Evolutionary conservation across 1,140 invertebrate species (phyloP).

Genomic region (Homalodisca vitripennis): DNA sequence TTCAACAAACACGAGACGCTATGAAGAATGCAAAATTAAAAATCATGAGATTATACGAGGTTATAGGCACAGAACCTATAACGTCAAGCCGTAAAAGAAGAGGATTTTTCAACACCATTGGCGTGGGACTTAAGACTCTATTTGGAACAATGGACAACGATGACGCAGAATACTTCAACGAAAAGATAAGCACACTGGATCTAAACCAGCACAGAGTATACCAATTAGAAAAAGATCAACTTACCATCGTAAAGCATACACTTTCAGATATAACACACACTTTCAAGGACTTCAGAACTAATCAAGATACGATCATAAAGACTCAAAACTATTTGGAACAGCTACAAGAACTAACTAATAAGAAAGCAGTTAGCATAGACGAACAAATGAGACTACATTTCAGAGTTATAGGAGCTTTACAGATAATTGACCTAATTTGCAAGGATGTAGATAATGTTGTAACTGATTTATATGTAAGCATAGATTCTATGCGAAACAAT

Average conservation of each 20-base stretch:
- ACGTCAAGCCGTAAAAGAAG: background rate
- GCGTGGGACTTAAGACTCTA: background rate
- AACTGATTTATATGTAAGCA: too few relatives aligned
- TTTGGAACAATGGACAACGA: slow-evolving; percentile 21
- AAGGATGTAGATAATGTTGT: too few relatives aligned
- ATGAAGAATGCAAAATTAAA: background rate
- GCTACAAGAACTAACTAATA: slow-evolving; percentile 17
- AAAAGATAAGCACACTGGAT: background rate
- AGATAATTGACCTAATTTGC: too few relatives aligned
- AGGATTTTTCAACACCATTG: slow-evolving; percentile 5
- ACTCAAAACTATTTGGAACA: slow-evolving; percentile 16
- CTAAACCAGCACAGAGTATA: slow-evolving; percentile 13
- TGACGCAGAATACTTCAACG: slow-evolving; percentile 9
- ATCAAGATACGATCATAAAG: slow-evolving; percentile 10
- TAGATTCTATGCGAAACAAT: too few relatives aligned
- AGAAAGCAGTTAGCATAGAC: too few relatives aligned
- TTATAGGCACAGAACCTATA: background rate
- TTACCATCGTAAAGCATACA: slow-evolving; percentile 7
- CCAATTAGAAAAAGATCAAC: slow-evolving; percentile 20
- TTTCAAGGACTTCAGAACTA: slow-evolving; percentile 6
- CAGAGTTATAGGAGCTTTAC: too few relatives aligned
- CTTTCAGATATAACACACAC: background rate
- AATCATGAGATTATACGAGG: background rate
- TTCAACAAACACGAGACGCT: slow-evolving; percentile 1
- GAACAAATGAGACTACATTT: too few relatives aligned